Percentiles rank a stretch among this genome's conserved stretches.
These are phyloP conservation scores for Muntiacus muntjak DNA, from an alignment of 2,113 vertebrate genomes.

Conservation along the genomic window DNA sequence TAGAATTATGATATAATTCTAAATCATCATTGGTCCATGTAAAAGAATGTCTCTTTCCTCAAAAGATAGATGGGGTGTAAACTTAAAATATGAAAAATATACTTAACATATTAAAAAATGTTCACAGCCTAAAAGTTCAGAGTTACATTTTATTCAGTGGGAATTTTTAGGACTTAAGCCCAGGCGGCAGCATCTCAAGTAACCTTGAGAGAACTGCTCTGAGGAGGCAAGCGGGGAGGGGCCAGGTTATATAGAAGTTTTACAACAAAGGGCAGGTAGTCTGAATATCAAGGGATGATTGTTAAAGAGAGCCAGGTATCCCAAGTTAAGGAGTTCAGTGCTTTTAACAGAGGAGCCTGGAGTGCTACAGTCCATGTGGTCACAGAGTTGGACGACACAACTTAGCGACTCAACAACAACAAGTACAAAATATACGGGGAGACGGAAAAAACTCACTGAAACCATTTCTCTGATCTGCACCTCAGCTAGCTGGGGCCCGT, in stretches of 20 bases:
- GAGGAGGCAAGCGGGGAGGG: not conserved
- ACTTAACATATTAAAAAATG: not conserved
- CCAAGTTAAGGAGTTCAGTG: not conserved
- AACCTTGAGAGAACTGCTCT: not conserved
- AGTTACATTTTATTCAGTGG: not conserved
- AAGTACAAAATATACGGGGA: not conserved
- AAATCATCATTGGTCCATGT: not conserved
- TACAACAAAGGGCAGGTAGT: not conserved
- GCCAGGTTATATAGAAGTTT: not conserved
- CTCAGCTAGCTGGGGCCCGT: not conserved
- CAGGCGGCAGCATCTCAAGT: not conserved
- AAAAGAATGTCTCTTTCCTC: not conserved
- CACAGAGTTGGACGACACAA: not conserved
- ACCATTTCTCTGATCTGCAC: not conserved
- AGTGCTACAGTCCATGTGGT: not conserved
- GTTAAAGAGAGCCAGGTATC: not conserved
- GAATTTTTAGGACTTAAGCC: not conserved
- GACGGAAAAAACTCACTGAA: rapidly evolving
- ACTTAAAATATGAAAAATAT: not conserved
- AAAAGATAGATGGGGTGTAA: not conserved
- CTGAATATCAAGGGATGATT: not conserved
- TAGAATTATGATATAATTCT: not conserved
- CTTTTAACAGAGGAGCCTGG: not conserved
- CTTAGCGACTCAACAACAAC: not conserved
- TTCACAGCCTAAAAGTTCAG: not conserved